A percentile compares a stretch with the other conserved stretches of the same genome.
Conservation (phyloP, 1,140 invertebrate genomes). For the Halyomorpha halys region DNA sequence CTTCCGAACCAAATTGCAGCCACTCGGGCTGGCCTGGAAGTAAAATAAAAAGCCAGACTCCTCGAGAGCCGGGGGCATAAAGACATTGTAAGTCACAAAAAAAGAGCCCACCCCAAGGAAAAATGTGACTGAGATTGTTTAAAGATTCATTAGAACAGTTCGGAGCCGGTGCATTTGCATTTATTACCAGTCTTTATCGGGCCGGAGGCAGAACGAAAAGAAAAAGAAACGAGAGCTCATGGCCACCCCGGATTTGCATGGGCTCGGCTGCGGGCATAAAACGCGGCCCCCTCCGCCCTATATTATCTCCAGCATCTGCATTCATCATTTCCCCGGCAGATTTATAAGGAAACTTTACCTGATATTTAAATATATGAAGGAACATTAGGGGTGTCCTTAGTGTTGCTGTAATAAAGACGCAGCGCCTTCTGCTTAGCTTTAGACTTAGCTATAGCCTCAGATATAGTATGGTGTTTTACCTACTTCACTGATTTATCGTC, state of each 20-base stretch:
- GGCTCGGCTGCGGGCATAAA: slow-evolving; percentile 9
- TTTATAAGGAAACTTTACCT: slow-evolving; percentile 17
- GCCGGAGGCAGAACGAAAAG: neutral
- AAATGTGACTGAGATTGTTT: slow-evolving; percentile 16
- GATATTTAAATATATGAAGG: slow-evolving; percentile 15
- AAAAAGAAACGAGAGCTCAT: slow-evolving; percentile 5
- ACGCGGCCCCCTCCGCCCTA: neutral
- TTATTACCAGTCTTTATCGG: slow-evolving; percentile 15
- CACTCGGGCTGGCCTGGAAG: neutral
- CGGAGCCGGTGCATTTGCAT: slow-evolving; percentile 6
- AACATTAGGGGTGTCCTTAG: slow-evolving; percentile 2
- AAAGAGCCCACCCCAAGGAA: neutral
- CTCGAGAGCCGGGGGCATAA: neutral
- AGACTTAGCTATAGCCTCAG: no score
- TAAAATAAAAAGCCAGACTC: neutral
- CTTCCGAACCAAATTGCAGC: neutral
- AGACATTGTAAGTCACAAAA: slow-evolving; percentile 6
- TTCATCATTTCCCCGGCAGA: slow-evolving; percentile 6
- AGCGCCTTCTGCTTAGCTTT: neutral
- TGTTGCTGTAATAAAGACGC: slow-evolving; percentile 8
- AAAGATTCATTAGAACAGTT: slow-evolving; percentile 13
- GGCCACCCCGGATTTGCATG: slow-evolving; percentile 6
- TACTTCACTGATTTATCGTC: no score
- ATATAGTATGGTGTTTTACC: no score
- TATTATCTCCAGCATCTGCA: slow-evolving; percentile 18